phyloP scores from a whole-genome alignment of 2,888 invertebrate genomes.

The Sarcophaga caerulescens region DNA sequence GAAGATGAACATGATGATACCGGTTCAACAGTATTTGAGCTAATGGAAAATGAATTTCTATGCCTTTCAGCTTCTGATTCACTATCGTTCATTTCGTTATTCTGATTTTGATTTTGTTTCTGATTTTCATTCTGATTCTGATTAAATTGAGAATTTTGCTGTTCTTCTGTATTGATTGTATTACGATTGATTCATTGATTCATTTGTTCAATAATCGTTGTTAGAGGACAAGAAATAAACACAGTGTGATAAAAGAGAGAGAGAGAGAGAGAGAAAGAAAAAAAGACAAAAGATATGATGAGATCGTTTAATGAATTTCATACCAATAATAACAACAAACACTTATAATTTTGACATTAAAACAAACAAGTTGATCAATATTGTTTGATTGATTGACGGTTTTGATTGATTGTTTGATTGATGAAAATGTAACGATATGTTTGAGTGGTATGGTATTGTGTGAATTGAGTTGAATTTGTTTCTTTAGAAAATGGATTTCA shows the following conservation, averaged over 20 bases:
- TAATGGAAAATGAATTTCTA: constrained; percentile 49
- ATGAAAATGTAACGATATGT: background rate
- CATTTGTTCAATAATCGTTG: constrained; percentile 47
- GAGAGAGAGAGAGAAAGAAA: constrained; percentile 55
- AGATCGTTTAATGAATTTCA: constrained; percentile 17
- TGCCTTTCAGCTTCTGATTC: constrained; percentile 72
- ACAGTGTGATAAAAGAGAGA: constrained; percentile 12
- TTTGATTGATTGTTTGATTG: background rate
- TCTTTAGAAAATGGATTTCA: no score
- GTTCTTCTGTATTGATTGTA: constrained; percentile 79
- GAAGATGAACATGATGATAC: constrained; percentile 75
- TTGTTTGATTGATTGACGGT: constrained; percentile 10
- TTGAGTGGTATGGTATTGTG: background rate
- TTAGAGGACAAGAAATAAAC: constrained; percentile 45
- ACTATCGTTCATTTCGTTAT: constrained; percentile 67
- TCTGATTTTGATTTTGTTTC: constrained; percentile 59
- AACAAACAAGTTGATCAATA: constrained; percentile 48
- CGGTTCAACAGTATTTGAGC: constrained; percentile 61
- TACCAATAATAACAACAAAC: constrained; percentile 40
- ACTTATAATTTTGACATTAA: constrained; percentile 36
- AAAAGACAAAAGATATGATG: constrained; percentile 70
- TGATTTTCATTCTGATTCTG: constrained; percentile 55
- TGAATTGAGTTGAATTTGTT: no score
- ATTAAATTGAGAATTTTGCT: constrained; percentile 78
- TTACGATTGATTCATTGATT: constrained; percentile 15